These are phyloP conservation scores for Gymnogyps californianus DNA, from an alignment of 2,113 vertebrate genomes.

Conservation along the genomic window DNA sequence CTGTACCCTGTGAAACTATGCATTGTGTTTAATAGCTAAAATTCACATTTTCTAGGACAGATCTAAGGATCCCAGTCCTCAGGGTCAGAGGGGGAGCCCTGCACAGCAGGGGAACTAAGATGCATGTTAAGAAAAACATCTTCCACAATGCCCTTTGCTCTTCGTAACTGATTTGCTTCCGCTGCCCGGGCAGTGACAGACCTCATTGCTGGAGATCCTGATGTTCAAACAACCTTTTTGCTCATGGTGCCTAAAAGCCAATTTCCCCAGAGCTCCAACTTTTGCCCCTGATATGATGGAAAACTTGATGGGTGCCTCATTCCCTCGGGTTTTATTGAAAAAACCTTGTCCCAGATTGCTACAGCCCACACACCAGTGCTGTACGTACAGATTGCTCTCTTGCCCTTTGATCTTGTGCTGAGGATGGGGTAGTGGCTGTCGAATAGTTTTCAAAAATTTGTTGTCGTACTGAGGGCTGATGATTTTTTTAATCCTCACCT, in stretches of 20 bases:
- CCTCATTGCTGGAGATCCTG: neutral
- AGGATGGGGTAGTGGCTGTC: neutral
- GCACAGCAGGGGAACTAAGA: neutral
- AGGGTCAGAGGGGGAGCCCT: neutral
- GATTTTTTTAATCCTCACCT: neutral
- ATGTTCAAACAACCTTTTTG: neutral
- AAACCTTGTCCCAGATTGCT: neutral
- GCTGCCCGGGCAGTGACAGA: neutral
- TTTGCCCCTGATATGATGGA: accelerated
- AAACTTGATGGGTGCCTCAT: neutral
- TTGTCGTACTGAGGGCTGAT: neutral
- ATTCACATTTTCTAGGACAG: neutral
- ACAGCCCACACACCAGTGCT: neutral
- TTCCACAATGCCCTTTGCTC: neutral
- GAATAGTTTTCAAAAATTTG: neutral
- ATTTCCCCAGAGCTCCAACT: neutral
- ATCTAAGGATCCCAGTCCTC: neutral
- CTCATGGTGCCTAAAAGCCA: neutral
- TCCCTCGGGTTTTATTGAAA: neutral
- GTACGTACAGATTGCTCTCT: accelerated
- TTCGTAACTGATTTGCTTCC: neutral
- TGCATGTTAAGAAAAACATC: neutral
- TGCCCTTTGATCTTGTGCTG: neutral
- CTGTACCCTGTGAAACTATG: neutral
- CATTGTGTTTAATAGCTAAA: neutral